These are phyloP conservation scores for Graphium colonna DNA, from an alignment of 2,888 invertebrate genomes.

Conservation along the genomic window DNA sequence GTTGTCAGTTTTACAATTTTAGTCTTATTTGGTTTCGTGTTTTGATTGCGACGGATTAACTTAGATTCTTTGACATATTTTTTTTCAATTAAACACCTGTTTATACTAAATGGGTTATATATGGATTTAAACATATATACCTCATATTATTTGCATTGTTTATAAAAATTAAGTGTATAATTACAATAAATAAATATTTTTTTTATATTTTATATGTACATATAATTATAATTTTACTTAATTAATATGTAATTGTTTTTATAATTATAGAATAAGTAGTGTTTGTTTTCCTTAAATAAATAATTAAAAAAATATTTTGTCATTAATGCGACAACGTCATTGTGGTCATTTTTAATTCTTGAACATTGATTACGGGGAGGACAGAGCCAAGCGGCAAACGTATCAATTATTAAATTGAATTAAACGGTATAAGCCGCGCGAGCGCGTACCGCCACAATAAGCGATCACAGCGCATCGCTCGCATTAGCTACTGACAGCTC, in stretches of 20 bases:
- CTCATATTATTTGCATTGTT: too few relatives aligned
- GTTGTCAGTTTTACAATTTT: conserved; percentile 71
- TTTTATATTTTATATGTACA: neutral
- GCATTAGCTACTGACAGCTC: conserved; percentile 77
- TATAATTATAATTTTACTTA: neutral
- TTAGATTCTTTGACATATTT: conserved; percentile 30
- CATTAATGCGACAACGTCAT: neutral
- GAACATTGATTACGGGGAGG: conserved; percentile 39
- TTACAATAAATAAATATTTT: neutral
- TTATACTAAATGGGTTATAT: too few relatives aligned
- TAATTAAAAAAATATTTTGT: too few relatives aligned
- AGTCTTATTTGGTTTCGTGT: conserved; percentile 56
- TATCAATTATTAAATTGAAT: conserved; percentile 80
- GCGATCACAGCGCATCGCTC: conserved; percentile 75
- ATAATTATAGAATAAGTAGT: neutral
- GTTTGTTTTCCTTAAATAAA: too few relatives aligned
- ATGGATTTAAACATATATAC: too few relatives aligned
- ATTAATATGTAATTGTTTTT: neutral
- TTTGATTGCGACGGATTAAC: conserved; percentile 33
- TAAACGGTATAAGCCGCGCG: conserved; percentile 74
- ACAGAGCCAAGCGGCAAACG: conserved; percentile 64
- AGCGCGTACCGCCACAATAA: conserved; percentile 68
- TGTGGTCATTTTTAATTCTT: conserved; percentile 21
- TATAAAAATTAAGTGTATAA: too few relatives aligned
- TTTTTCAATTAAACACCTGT: neutral